Evolutionary conservation across 92 coral and sea anemone genomes (phyloP).

Genomic region (Epizoanthus fatuus): DNA sequence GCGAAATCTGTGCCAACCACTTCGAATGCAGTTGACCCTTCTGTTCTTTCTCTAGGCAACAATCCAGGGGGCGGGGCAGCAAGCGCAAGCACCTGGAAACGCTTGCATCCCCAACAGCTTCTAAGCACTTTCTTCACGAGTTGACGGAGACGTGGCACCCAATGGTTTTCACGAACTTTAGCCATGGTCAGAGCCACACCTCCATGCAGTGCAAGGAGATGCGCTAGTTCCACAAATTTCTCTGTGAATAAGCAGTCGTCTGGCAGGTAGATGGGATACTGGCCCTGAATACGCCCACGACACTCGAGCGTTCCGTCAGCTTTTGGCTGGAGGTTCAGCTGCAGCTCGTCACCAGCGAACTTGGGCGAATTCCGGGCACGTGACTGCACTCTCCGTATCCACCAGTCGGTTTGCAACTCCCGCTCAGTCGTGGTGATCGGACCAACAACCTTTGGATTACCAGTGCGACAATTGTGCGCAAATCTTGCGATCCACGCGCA

Average conservation of each 20-base stretch:
- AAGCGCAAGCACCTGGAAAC: too few relatives aligned
- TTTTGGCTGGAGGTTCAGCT: conserved; percentile 55
- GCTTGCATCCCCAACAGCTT: not conserved
- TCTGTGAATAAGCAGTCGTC: conserved; percentile 43
- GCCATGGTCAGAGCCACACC: conserved; percentile 55
- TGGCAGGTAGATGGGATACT: conserved; percentile 58
- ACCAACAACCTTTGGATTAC: not conserved
- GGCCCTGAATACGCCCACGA: conserved; percentile 64
- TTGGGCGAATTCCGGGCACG: conserved; percentile 10
- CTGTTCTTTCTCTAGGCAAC: too few relatives aligned
- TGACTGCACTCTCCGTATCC: conserved; percentile 15
- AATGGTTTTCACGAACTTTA: conserved; percentile 30
- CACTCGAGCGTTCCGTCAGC: conserved; percentile 58
- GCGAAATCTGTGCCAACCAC: too few relatives aligned
- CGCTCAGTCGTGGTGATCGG: conserved; percentile 8
- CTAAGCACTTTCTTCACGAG: conserved; percentile 30
- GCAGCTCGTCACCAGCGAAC: conserved; percentile 11
- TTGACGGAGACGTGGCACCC: conserved; percentile 40
- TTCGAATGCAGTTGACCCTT: too few relatives aligned
- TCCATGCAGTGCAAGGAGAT: conserved; percentile 48
- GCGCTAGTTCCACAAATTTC: conserved; percentile 52
- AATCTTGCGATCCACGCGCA: conserved; percentile 56
- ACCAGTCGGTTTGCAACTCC: conserved; percentile 2
- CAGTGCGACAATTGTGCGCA: conserved; percentile 5
- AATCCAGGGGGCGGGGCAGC: too few relatives aligned